phyloP scores from a whole-genome alignment of 2,797 vertebrate genomes.

The Lepus oiostolus region DNA sequence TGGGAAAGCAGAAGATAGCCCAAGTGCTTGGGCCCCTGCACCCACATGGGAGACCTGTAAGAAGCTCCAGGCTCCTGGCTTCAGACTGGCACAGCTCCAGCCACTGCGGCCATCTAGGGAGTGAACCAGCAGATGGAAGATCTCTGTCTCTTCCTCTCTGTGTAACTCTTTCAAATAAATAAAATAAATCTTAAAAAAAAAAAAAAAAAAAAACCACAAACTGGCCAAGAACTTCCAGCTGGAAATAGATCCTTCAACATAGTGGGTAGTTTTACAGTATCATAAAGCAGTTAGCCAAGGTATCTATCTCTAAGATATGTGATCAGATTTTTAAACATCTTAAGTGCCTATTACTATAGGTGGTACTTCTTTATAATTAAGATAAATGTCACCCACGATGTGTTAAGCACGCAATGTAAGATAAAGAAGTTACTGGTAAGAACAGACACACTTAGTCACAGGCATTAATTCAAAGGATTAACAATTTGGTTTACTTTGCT shows the following conservation, averaged over 20 bases:
- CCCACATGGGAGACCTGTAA: no score
- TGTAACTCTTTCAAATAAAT: no score
- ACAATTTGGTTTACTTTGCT: not conserved
- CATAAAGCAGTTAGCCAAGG: not conserved
- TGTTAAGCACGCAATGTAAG: constrained; percentile 12
- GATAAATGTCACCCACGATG: not conserved
- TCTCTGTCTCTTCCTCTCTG: no score
- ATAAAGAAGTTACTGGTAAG: not conserved
- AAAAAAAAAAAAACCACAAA: not conserved
- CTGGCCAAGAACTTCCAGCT: constrained; percentile 17
- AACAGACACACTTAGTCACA: not conserved
- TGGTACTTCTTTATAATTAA: not conserved
- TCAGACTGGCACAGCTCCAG: no score
- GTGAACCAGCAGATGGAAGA: no score
- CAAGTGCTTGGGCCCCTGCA: no score
- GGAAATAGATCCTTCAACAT: not conserved
- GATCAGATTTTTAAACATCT: not conserved
- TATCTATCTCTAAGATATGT: not conserved
- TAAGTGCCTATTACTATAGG: not conserved
- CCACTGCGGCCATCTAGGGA: no score
- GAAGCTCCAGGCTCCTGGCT: no score
- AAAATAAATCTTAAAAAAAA: no score
- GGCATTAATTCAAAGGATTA: constrained; percentile 18
- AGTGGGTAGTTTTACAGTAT: not conserved
- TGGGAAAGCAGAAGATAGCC: no score